phyloP scores from a whole-genome alignment of 2,888 invertebrate genomes.

The Apoda limacodes region DNA sequence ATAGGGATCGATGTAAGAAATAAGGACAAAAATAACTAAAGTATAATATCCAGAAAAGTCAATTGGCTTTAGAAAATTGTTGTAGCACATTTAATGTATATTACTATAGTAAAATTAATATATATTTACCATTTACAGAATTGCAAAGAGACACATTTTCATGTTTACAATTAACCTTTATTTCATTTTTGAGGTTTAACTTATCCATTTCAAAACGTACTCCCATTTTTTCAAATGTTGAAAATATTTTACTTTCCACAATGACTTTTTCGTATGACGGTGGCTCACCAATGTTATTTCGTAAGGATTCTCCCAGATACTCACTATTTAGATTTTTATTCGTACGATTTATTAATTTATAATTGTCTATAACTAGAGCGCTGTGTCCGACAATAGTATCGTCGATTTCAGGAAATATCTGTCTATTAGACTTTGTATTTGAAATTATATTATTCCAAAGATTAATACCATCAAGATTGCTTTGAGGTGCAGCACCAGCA shows the following conservation, averaged over 20 bases:
- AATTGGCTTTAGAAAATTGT: too few species aligned
- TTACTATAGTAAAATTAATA: constrained; percentile 2
- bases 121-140: constrained; percentile 35
- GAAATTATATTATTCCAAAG: constrained; percentile 42
- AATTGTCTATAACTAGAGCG: too few species aligned
- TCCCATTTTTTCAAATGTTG: neutral
- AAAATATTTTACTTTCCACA: constrained; percentile 23
- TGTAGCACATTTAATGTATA: too few species aligned
- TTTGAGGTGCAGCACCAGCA: constrained; percentile 31
- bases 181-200: constrained; percentile 25
- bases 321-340: too few species aligned
- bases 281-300: constrained; percentile 32
- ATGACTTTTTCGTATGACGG: constrained; percentile 35
- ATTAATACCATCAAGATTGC: constrained; percentile 42
- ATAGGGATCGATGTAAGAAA: too few species aligned
- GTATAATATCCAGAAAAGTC: too few species aligned
- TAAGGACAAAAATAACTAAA: too few species aligned
- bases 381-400: constrained; percentile 39
- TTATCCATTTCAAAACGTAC: neutral
- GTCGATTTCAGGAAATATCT: constrained; percentile 43
- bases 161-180: constrained; percentile 29
- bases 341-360: constrained; percentile 44
- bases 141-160: constrained; percentile 28
- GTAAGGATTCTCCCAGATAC: constrained; percentile 36
- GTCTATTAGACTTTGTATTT: constrained; percentile 33